A percentile compares a stretch with the other conserved stretches of the same genome.
Conservation (phyloP, 1,140 invertebrate species). For the Hormaphis cornu region DNA sequence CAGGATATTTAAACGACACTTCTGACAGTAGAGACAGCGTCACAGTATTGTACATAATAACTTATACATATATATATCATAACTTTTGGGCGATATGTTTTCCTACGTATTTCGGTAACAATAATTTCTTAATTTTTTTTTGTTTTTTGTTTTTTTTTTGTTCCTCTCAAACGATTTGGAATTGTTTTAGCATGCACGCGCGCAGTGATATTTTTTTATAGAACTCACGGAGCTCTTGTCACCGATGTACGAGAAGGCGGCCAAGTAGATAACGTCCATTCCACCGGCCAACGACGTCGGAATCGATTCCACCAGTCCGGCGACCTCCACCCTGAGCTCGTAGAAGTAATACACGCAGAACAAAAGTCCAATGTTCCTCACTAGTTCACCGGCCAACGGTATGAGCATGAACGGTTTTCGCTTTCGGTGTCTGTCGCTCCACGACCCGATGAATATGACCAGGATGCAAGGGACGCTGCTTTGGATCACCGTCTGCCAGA, state of each 20-base stretch:
- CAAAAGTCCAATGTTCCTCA: constrained; percentile 65
- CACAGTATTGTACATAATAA: too few species aligned
- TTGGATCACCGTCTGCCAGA: constrained; percentile 71
- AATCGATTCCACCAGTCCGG: constrained; percentile 62
- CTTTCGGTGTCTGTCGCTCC: constrained; percentile 48
- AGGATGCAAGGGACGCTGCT: constrained; percentile 62
- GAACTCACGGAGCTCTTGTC: constrained; percentile 62
- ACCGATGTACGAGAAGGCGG: constrained; percentile 80
- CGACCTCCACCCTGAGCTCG: constrained; percentile 57
- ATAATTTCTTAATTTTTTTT: too few species aligned
- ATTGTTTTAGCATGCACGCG: too few species aligned
- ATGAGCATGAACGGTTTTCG: constrained; percentile 76
- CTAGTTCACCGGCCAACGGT: constrained; percentile 67
- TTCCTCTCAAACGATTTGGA: too few species aligned
- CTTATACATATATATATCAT: too few species aligned
- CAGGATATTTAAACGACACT: too few species aligned
- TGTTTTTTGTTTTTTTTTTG: too few species aligned
- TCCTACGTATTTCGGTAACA: too few species aligned
- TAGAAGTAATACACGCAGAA: constrained; percentile 65
- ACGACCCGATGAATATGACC: constrained; percentile 61
- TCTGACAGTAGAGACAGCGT: too few species aligned
- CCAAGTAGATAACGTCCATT: constrained; percentile 83
- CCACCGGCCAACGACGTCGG: constrained; percentile 71
- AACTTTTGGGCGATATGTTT: too few species aligned
- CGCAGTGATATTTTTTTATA: neutral